Conservation (phyloP, 2,113 vertebrate species). For the Sander vitreus region DNA sequence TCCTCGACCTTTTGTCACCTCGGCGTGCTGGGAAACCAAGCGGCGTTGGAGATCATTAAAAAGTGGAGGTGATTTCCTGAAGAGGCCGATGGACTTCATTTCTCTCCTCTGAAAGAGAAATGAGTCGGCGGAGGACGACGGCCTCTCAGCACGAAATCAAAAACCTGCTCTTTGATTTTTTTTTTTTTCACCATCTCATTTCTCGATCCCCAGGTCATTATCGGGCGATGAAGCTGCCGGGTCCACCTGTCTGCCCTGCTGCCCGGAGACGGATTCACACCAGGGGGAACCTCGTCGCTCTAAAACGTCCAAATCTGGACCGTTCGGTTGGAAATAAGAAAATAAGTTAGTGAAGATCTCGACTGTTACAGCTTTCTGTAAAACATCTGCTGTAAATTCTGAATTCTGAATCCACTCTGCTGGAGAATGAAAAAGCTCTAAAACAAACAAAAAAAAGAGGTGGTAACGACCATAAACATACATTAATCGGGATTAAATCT, state of each 20-base stretch:
- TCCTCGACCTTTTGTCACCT: conserved; percentile 32
- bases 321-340: neutral
- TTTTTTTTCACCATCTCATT: conserved; percentile 1
- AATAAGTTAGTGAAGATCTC: neutral
- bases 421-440: neutral
- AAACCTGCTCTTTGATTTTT: conserved; percentile 28
- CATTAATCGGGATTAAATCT: neutral
- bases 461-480: too few relatives aligned
- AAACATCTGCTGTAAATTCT: neutral
- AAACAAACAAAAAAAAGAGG: too few relatives aligned
- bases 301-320: neutral
- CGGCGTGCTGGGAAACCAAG: neutral
- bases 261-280: conserved; percentile 13
- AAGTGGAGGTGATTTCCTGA: conserved; percentile 39
- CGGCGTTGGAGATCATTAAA: conserved; percentile 37
- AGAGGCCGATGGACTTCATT: conserved; percentile 33
- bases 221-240: conserved; percentile 17
- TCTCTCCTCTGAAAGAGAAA: conserved; percentile 27
- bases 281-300: neutral
- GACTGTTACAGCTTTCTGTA: neutral
- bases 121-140: neutral
- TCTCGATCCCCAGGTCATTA: conserved; percentile 46
- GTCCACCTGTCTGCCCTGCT: neutral
- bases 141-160: conserved; percentile 52
- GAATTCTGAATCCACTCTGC: too few relatives aligned